These are phyloP conservation scores for Zaprionus nigranus DNA, from an alignment of 1,140 invertebrate species.

Conservation along the genomic window DNA sequence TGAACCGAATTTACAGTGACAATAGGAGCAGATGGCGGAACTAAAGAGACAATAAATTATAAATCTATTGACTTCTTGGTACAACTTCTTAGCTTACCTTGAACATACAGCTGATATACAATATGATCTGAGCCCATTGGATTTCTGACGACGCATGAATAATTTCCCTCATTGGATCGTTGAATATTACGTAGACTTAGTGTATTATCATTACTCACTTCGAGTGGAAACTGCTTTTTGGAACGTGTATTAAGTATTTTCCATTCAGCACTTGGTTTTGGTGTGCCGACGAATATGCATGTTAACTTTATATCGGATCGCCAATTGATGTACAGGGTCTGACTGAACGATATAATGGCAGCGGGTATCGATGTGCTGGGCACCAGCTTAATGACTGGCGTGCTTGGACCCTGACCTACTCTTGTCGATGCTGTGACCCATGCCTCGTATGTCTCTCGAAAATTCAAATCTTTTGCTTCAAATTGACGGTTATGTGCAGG, in stretches of 20 bases:
- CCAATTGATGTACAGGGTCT: constrained; percentile 85
- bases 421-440: constrained; percentile 88
- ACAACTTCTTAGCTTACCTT: constrained; percentile 73
- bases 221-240: constrained; percentile 73
- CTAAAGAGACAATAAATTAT: constrained; percentile 74
- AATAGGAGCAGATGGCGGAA: constrained; percentile 88
- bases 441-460: constrained; percentile 87
- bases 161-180: constrained; percentile 87
- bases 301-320: constrained; percentile 86
- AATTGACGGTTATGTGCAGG: constrained; percentile 85
- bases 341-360: constrained; percentile 87
- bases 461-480: constrained; percentile 86
- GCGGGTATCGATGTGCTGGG: constrained; percentile 86
- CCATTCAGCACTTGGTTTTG: constrained; percentile 86
- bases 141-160: constrained; percentile 88
- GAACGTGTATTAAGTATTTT: constrained; percentile 75
- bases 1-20: constrained; percentile 88
- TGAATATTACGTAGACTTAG: constrained; percentile 87
- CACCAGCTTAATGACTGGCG: constrained; percentile 86
- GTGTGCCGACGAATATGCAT: constrained; percentile 87
- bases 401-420: constrained; percentile 86
- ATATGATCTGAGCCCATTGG: constrained; percentile 87
- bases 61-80: neutral
- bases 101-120: constrained; percentile 87
- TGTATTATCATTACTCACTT: constrained; percentile 86